A percentile compares a stretch with the other conserved stretches of the same genome.
These are phyloP conservation scores for Harpalus rubripes DNA, from an alignment of 2,888 invertebrate genomes.

Conservation along the genomic window DNA sequence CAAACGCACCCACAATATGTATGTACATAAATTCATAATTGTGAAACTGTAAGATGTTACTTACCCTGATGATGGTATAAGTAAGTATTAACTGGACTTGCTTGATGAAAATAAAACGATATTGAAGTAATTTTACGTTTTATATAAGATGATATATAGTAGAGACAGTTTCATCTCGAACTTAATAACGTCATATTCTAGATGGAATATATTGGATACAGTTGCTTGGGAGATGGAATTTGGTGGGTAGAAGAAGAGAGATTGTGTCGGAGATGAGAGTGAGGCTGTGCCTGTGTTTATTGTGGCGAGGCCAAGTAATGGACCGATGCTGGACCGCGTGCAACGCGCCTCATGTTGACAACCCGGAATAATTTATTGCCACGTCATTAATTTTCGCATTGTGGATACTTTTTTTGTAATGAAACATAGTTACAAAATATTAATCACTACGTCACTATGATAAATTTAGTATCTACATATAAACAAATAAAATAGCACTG, in stretches of 20 bases:
- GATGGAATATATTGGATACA: conserved; percentile 60
- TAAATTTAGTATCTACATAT: conserved; percentile 18
- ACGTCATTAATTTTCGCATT: conserved; percentile 42
- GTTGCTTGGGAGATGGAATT: conserved; percentile 48
- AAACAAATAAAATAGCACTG: conserved; percentile 5
- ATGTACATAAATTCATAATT: no score
- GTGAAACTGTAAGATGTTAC: no score
- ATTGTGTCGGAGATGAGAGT: not conserved
- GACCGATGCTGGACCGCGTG: conserved; percentile 35
- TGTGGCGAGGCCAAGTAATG: conserved; percentile 48
- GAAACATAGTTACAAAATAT: conserved; percentile 49
- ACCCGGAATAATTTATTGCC: conserved; percentile 25
- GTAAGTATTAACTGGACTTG: no score
- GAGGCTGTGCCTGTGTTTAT: conserved; percentile 13
- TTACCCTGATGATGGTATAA: no score
- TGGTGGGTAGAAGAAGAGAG: not conserved
- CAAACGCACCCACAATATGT: no score
- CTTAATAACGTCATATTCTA: conserved; percentile 63
- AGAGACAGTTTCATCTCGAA: not conserved
- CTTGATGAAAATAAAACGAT: no score
- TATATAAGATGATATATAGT: no score
- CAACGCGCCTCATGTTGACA: conserved; percentile 39
- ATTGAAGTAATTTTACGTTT: no score
- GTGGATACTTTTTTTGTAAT: conserved; percentile 48
- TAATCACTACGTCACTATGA: conserved; percentile 29